phyloP scores from a whole-genome alignment of 2,888 invertebrate genomes.

The Ryuthela nishihirai region DNA sequence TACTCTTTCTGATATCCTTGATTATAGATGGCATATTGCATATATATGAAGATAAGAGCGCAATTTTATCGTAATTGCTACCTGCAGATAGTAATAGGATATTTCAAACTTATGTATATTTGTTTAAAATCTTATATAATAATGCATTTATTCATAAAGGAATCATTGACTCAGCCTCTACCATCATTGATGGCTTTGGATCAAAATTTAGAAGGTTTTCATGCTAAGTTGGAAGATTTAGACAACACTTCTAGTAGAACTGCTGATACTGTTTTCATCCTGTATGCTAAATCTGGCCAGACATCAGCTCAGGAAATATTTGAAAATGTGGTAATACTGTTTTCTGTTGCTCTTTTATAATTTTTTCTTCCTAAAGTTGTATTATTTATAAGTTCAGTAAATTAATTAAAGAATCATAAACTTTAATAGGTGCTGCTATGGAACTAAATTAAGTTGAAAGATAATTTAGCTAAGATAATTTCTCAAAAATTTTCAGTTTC shows the following conservation, averaged over 20 bases:
- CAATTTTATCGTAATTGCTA: too few relatives aligned
- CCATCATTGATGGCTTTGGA: conserved; percentile 69
- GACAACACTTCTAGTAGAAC: conserved; percentile 84
- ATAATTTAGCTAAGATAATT: too few relatives aligned
- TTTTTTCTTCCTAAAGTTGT: conserved; percentile 7
- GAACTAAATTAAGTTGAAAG: too few relatives aligned
- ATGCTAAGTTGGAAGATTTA: conserved; percentile 70
- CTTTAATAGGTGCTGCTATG: too few relatives aligned
- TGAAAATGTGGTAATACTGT: conserved; percentile 62
- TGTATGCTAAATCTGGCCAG: conserved; percentile 88
- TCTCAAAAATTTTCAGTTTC: too few relatives aligned
- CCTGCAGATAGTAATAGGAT: too few relatives aligned
- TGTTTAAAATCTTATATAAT: not conserved
- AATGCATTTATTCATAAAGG: conserved; percentile 41
- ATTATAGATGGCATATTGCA: too few relatives aligned
- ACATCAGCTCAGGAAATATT: conserved; percentile 72
- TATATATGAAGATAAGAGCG: too few relatives aligned
- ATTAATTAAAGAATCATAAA: too few relatives aligned
- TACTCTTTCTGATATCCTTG: too few relatives aligned
- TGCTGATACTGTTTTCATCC: conserved; percentile 87
- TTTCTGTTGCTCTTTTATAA: conserved; percentile 1
- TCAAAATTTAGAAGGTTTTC: conserved; percentile 66
- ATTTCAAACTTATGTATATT: not conserved
- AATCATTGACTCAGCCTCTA: conserved; percentile 47
- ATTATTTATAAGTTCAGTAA: too few relatives aligned